Evolutionary conservation across 1,140 invertebrate species (phyloP).

Genomic region (Tyrophagus putrescentiae): DNA sequence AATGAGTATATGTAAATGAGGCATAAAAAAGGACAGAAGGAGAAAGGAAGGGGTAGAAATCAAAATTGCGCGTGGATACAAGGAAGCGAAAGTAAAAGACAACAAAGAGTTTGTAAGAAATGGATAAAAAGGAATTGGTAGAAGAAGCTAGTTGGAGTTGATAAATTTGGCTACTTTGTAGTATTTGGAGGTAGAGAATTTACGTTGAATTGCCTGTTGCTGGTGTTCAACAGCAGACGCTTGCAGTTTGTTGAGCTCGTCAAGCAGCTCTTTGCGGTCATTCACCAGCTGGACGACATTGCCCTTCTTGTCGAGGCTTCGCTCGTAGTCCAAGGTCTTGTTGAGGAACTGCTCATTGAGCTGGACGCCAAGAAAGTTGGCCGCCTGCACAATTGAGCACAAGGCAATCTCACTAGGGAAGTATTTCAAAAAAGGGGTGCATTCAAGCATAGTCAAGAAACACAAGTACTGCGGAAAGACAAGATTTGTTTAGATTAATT

Average conservation of each 20-base stretch:
- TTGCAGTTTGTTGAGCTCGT: slow-evolving; percentile 15
- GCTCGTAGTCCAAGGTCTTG: background rate
- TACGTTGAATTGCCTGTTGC: slow-evolving; percentile 18
- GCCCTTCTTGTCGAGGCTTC: background rate
- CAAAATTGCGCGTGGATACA: no score
- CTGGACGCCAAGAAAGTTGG: slow-evolving; percentile 1
- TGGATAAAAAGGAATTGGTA: background rate
- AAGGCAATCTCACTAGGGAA: slow-evolving; percentile 63
- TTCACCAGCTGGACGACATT: background rate
- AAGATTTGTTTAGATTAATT: background rate
- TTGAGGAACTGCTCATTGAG: slow-evolving; percentile 2
- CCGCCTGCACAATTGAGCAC: slow-evolving; percentile 19
- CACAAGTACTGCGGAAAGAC: slow-evolving; percentile 54
- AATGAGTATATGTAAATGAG: background rate
- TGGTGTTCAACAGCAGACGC: slow-evolving; percentile 16
- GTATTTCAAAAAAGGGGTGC: slow-evolving; percentile 63
- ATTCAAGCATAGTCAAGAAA: slow-evolving; percentile 69
- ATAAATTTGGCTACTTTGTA: background rate
- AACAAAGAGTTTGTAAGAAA: background rate
- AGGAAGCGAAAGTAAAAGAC: background rate
- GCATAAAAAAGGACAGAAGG: background rate
- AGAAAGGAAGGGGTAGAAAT: background rate
- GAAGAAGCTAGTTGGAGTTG: background rate
- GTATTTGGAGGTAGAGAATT: slow-evolving; percentile 14
- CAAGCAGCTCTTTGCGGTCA: slow-evolving; percentile 12